Evolutionary conservation across 2,888 invertebrate species (phyloP), one percentile per base, ranked within the genome.

Genomic region (Odontomyia ornata): DNA sequence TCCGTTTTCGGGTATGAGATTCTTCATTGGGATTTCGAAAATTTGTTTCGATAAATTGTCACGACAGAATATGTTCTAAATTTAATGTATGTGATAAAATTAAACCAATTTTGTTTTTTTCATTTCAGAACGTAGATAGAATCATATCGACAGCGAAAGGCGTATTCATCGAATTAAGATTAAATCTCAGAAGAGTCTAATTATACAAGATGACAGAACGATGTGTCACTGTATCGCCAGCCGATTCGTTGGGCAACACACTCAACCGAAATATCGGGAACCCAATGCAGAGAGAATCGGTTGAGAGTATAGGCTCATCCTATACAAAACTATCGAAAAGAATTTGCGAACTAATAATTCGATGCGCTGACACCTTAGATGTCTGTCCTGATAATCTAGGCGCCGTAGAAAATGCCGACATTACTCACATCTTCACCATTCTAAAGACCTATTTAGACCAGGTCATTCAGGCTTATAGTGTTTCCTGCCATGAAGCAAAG

Each of bases 391-490:
- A 81, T 23, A 80, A 80, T 73, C 25, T 80, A n/a, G 65, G 77
- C 0, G 77, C 79, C 5, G 3, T 13, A 11, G 73, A 80, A 1
- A 80, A 80, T 15, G 21, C 25, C 13, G 78, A 76, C 0, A 78
- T 81, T 7, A 30, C 79, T 1, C 80, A 82, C 46, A 80, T 78
- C 69, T 81, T 83, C 57, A 62, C 77, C 13, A 76, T 82, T 11
- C 82, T 83, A 64, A 80, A 81, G n/a, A 80, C 79, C 67, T 83
- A 81, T 77, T 79, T 83, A 3, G 79, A 83, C 4, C 80, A 80
- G 69, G 78, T 84, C 13, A 73, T 80, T 21, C 62, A 77, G 11
- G 80, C 78, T 15, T 83, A 81, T 65, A 80, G 81, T 21, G 77
- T 79, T 1, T 80, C 80, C 30, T 79, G 78, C 21, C 76, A 77